Evolutionary conservation across 2,797 vertebrate genomes (phyloP).

Genomic region (Echiichthys vipera): DNA sequence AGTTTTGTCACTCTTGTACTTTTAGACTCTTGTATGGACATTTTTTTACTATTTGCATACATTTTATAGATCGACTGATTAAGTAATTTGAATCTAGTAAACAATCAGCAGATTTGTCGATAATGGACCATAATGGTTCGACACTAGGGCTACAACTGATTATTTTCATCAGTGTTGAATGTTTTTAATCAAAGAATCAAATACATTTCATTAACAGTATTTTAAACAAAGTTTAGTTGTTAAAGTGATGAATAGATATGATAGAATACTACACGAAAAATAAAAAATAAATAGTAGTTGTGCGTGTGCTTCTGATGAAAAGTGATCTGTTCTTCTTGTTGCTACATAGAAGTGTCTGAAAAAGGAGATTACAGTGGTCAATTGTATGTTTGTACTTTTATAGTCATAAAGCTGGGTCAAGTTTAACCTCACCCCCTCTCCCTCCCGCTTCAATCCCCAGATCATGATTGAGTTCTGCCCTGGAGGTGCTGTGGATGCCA

Average conservation of each 20-base stretch:
- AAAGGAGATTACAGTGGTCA: not conserved
- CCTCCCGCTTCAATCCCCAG: slow-evolving; percentile 75
- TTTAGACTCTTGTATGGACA: too few species aligned
- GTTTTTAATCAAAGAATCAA: accelerated
- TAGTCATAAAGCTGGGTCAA: not conserved
- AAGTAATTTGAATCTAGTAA: too few species aligned
- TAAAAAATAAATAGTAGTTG: not conserved
- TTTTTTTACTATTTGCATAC: too few species aligned
- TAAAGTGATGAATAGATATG: not conserved
- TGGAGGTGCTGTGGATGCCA: slow-evolving; percentile 95
- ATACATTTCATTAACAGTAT: not conserved
- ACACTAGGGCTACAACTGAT: too few species aligned
- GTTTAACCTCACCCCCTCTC: slow-evolving; percentile 11
- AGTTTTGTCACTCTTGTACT: too few species aligned
- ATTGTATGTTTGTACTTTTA: not conserved
- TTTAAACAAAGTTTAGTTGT: not conserved
- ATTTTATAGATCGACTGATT: too few species aligned
- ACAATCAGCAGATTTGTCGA: too few species aligned
- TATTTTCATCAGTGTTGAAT: not conserved
- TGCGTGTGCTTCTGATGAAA: not conserved
- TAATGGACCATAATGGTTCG: too few species aligned
- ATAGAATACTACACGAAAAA: not conserved
- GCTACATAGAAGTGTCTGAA: not conserved
- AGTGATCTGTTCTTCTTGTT: not conserved
- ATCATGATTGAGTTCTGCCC: slow-evolving; percentile 99